phyloP scores from a whole-genome alignment of 1,140 invertebrate genomes.

The Teleopsis dalmanni region DNA sequence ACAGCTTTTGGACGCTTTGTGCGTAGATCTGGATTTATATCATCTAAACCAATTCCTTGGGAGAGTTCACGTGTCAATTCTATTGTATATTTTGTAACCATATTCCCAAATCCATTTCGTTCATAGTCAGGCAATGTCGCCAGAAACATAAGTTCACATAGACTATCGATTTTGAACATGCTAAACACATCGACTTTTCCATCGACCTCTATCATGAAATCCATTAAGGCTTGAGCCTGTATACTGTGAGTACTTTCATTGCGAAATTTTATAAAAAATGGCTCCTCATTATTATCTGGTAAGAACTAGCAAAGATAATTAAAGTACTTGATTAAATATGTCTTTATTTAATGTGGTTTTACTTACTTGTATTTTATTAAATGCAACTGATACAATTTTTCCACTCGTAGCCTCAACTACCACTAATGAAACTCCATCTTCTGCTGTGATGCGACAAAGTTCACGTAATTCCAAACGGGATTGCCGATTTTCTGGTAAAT shows the following conservation, averaged over 20 bases:
- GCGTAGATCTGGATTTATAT: slow-evolving; percentile 44
- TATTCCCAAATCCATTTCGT: slow-evolving; percentile 47
- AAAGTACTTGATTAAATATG: not conserved
- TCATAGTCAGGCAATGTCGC: slow-evolving; percentile 48
- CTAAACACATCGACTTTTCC: slow-evolving; percentile 52
- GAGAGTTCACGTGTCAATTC: slow-evolving; percentile 49
- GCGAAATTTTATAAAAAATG: slow-evolving; percentile 52
- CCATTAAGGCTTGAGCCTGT: slow-evolving; percentile 49
- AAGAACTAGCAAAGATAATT: slow-evolving; percentile 21
- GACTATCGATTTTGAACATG: slow-evolving; percentile 51
- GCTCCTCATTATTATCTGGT: slow-evolving; percentile 43
- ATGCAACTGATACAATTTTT: slow-evolving; percentile 51
- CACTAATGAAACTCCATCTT: slow-evolving; percentile 58
- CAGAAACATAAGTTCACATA: slow-evolving; percentile 61
- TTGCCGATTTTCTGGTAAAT: slow-evolving; percentile 45
- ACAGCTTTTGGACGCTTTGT: slow-evolving; percentile 48
- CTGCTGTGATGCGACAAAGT: slow-evolving; percentile 50
- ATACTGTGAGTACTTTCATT: slow-evolving; percentile 49
- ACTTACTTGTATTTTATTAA: slow-evolving; percentile 60
- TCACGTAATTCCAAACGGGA: slow-evolving; percentile 53
- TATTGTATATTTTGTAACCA: slow-evolving; percentile 48
- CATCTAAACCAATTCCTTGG: slow-evolving; percentile 45
- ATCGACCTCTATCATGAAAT: slow-evolving; percentile 56
- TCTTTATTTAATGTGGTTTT: not conserved
- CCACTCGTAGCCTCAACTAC: slow-evolving; percentile 48